These are phyloP conservation scores for Atrichornis clamosus DNA, from an alignment of 2,113 vertebrate genomes.

Conservation along the genomic window DNA sequence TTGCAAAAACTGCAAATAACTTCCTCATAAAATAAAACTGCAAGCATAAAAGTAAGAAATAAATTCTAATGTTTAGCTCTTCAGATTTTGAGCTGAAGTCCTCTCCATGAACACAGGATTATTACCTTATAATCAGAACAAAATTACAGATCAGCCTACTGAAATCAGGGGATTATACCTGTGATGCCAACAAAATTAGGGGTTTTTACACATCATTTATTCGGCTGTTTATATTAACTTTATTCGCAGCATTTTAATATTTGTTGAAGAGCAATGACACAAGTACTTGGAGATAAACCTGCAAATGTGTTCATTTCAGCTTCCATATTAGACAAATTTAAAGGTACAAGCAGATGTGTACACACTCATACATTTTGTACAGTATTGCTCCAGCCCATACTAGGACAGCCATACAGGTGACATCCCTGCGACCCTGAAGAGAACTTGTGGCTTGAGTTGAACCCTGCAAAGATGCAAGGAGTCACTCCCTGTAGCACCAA, in stretches of 20 bases:
- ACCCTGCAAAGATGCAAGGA: background rate
- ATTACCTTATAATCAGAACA: background rate
- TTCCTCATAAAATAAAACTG: background rate
- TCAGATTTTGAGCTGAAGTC: background rate
- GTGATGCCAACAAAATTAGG: background rate
- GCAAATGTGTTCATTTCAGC: background rate
- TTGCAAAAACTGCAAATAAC: background rate
- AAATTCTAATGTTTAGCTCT: background rate
- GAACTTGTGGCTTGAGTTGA: background rate
- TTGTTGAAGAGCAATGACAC: background rate
- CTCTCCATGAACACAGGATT: background rate
- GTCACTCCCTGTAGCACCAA: background rate
- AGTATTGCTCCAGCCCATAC: background rate
- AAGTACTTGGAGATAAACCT: background rate
- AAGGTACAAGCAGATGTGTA: rapidly evolving
- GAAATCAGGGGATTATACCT: background rate
- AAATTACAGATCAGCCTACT: background rate
- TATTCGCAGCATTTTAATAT: background rate
- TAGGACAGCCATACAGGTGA: background rate
- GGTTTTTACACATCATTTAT: background rate
- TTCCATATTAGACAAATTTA: background rate
- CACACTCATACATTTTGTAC: background rate
- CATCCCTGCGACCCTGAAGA: background rate
- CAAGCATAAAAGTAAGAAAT: background rate
- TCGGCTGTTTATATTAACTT: background rate